phyloP scores from a whole-genome alignment of 2,888 invertebrate genomes.

The Temnothorax rugatulus region DNA sequence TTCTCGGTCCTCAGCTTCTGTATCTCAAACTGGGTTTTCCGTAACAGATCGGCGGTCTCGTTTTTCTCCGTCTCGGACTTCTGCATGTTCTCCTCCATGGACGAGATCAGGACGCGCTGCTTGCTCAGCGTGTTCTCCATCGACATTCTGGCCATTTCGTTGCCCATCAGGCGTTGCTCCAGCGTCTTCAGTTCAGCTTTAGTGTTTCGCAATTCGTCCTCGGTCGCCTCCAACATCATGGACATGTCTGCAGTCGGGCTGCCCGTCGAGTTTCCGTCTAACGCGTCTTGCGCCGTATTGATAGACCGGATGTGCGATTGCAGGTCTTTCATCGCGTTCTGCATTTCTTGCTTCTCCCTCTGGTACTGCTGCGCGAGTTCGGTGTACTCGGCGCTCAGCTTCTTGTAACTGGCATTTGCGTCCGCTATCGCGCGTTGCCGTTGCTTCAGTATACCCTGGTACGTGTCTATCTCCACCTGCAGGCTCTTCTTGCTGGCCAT shows the following conservation, averaged over 20 bases:
- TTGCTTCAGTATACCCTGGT: conserved; percentile 77
- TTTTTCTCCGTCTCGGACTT: conserved; percentile 74
- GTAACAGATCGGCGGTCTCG: conserved; percentile 68
- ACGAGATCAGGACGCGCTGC: conserved; percentile 72
- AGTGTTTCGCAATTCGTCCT: conserved; percentile 73
- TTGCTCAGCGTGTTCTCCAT: conserved; percentile 72
- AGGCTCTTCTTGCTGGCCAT: conserved; percentile 78
- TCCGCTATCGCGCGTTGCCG: conserved; percentile 75
- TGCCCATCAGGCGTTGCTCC: conserved; percentile 73
- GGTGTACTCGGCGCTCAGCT: conserved; percentile 74
- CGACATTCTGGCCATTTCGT: conserved; percentile 73
- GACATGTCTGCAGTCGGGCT: conserved; percentile 63
- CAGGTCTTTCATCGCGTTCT: conserved; percentile 65
- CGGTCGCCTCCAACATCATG: conserved; percentile 73
- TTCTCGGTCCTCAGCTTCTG: conserved; percentile 75
- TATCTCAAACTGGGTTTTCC: conserved; percentile 68
- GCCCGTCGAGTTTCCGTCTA: neutral
- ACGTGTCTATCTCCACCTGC: conserved; percentile 78
- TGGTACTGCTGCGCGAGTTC: conserved; percentile 72
- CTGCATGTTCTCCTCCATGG: conserved; percentile 74
- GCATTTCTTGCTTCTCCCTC: conserved; percentile 72
- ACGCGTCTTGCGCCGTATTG: conserved; percentile 27
- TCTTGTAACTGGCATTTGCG: conserved; percentile 74
- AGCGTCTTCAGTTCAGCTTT: conserved; percentile 70
- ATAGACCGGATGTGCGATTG: conserved; percentile 46